Base-by-base conservation (phyloP, 2,888 invertebrate species). In the Cosmorhoe ocellata region DNA sequence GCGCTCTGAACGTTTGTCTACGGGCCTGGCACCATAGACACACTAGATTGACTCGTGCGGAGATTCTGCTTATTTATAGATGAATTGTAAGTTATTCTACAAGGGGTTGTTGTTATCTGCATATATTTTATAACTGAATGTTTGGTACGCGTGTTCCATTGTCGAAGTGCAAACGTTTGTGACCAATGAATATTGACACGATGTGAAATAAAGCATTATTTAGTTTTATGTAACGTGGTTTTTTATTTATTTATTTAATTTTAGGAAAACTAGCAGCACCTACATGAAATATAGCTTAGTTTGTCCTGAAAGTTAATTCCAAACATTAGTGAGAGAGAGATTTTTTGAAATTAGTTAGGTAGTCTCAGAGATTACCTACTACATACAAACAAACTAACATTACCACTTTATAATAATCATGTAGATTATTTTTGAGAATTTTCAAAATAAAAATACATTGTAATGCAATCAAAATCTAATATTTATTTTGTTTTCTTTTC, bases 201-300 rank as follows among this genome's bases (percentile, higher is more conserved):
- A 85, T 85, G 83, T 86, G 83, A 84, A 89, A 88, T 89, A 89
- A 88, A 89, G 84, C 86, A 86, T 62, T 81, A 70, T 83, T 87
- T 88, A 88, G 85, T 89, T 89, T 87, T 86, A 84, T 74, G 69
- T 71, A 58, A 40, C 27, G 18, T 48, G 55, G 56, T 55, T 76
- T 79, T 24, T 78, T 52, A 69, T 71, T 77, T 58, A 7, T 7
- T 6, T 24, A 24, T 24, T 24, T 7, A 24, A 5, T 18, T 18
- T 5, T n/a, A n/a, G n/a, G n/a, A n/a, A n/a, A n/a, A n/a, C n/a
- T n/a, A n/a, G n/a, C n/a, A n/a, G n/a, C n/a, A 5, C 18, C 5
- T 18, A n/a, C n/a, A n/a, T n/a, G n/a, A n/a, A n/a, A n/a, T n/a
- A n/a, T n/a, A n/a, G n/a, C n/a, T n/a, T n/a, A n/a, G n/a, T n/a